Conservation (phyloP, 2,888 invertebrate genomes). For the Gortyna flavago region DNA sequence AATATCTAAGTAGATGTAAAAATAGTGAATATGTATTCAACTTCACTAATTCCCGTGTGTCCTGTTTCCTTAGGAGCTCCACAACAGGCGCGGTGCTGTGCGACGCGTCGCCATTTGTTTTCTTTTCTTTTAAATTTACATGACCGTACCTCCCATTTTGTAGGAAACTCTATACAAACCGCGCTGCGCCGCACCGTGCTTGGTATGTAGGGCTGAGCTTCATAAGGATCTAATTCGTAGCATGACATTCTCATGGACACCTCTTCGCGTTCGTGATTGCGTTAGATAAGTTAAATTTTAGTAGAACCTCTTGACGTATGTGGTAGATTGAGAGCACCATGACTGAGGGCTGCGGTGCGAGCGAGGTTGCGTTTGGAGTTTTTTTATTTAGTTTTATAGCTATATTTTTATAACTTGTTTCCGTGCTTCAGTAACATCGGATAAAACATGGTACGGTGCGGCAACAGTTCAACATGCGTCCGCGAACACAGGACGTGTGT, state of each 20-base stretch:
- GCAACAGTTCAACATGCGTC: not conserved
- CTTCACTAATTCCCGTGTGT: conserved; percentile 40
- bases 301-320: conserved; percentile 67
- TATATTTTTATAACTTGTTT: conserved; percentile 80
- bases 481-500: not conserved
- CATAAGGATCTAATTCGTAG: conserved; percentile 24
- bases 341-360: conserved; percentile 80
- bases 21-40: conserved; percentile 53
- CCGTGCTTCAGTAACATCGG: conserved; percentile 81
- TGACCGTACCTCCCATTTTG: conserved; percentile 18
- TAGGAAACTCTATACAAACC: conserved; percentile 23
- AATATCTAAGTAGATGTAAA: conserved; percentile 43
- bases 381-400: conserved; percentile 85
- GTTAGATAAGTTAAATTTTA: conserved; percentile 75
- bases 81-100: conserved; percentile 4
- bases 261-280: conserved; percentile 67
- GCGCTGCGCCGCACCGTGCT: not conserved
- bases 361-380: conserved; percentile 76
- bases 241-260: conserved; percentile 46
- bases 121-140: conserved; percentile 13
- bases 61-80: conserved; percentile 34
- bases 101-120: not conserved
- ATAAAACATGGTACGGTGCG: conserved; percentile 49
- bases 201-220: not conserved
- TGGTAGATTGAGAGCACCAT: conserved; percentile 73